A percentile compares a stretch with the other conserved stretches of the same genome.
Conservation (phyloP, 2,113 vertebrate genomes). For the Myotis brandtii region DNA sequence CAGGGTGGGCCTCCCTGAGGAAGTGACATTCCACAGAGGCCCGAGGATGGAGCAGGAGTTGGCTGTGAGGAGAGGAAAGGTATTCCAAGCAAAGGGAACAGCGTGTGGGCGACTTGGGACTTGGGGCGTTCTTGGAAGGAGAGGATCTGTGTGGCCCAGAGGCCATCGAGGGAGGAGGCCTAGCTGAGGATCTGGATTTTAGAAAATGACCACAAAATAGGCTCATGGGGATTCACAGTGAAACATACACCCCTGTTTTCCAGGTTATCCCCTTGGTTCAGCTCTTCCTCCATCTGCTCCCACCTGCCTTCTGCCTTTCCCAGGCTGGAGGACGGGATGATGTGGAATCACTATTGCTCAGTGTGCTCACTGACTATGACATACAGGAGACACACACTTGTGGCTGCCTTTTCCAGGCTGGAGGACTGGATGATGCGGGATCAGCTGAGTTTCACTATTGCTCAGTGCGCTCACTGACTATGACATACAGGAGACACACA, state of each 20-base stretch:
- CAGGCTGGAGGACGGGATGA: not conserved
- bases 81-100: too few species aligned
- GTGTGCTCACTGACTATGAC: not conserved
- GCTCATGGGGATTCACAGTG: not conserved
- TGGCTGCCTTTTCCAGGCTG: not conserved
- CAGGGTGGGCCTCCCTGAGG: not conserved
- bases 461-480: not conserved
- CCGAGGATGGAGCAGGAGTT: not conserved
- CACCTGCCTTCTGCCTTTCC: not conserved
- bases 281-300: not conserved
- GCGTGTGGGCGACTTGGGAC: not conserved
- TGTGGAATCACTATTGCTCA: not conserved
- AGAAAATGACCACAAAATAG: not conserved
- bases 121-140: rapidly evolving
- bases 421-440: not conserved
- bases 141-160: not conserved
- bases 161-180: not conserved
- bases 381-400: not conserved
- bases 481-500: not conserved
- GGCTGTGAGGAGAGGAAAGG: not conserved
- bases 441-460: too few species aligned
- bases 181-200: not conserved
- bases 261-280: not conserved
- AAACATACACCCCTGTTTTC: not conserved
- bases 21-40: not conserved